Evolutionary conservation across 2,888 invertebrate species (phyloP).

Genomic region (Altica lythri): DNA sequence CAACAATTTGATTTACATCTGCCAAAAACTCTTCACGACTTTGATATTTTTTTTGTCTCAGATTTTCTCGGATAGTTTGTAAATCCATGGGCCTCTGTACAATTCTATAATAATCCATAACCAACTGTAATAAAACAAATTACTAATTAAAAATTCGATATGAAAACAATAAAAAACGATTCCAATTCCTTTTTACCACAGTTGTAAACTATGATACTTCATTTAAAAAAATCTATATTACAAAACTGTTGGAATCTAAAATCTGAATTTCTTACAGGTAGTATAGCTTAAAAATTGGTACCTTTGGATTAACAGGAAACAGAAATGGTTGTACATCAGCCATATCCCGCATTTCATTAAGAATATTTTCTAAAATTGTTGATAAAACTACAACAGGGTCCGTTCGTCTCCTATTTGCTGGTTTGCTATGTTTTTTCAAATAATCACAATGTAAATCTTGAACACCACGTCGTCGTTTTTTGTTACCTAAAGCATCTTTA

Average conservation of each 20-base stretch:
- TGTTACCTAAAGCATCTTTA: slow-evolving; percentile 67
- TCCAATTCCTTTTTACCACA: too few relatives aligned
- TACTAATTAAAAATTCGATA: not conserved
- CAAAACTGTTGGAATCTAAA: too few relatives aligned
- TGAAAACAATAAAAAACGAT: too few relatives aligned
- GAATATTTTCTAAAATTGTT: slow-evolving; percentile 85
- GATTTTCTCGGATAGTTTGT: slow-evolving; percentile 90
- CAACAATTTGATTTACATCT: slow-evolving; percentile 95
- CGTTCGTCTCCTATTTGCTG: slow-evolving; percentile 88
- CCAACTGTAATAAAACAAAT: slow-evolving; percentile 62
- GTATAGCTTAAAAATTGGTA: too few relatives aligned
- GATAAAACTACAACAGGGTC: slow-evolving; percentile 96
- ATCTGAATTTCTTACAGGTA: too few relatives aligned
- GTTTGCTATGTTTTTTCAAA: slow-evolving; percentile 77
- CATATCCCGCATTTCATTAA: slow-evolving; percentile 90
- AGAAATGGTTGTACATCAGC: slow-evolving; percentile 93
- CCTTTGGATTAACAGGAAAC: slow-evolving; percentile 92
- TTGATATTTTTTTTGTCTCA: slow-evolving; percentile 88
- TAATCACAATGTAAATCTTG: slow-evolving; percentile 86
- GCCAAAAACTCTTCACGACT: slow-evolving; percentile 93
- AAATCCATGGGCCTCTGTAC: slow-evolving; percentile 95
- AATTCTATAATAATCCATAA: slow-evolving; percentile 93
- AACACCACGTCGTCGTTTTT: slow-evolving; percentile 70
- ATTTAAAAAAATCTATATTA: too few relatives aligned
- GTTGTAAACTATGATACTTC: too few relatives aligned